phyloP scores from a whole-genome alignment of 1,140 invertebrate species.

The Macrosteles quadrilineatus region DNA sequence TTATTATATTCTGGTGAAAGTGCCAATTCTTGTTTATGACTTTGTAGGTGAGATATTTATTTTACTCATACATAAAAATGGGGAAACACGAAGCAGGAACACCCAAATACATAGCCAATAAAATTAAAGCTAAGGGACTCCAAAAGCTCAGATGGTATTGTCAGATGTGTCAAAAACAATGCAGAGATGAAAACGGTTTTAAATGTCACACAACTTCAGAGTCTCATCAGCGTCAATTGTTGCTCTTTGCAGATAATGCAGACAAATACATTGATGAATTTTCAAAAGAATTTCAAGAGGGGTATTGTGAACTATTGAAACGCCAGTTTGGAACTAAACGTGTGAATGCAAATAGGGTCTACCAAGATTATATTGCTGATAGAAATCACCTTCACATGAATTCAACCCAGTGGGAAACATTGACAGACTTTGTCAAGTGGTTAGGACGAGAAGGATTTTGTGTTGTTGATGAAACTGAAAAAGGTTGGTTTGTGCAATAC shows the following conservation, averaged over 20 bases:
- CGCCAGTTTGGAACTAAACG: slow-evolving; percentile 91
- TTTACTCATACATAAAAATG: too few species aligned
- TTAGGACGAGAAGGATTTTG: slow-evolving; percentile 88
- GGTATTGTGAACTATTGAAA: slow-evolving; percentile 79
- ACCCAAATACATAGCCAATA: slow-evolving; percentile 97
- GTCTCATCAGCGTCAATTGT: slow-evolving; percentile 93
- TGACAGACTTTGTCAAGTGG: slow-evolving; percentile 96
- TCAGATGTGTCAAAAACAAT: slow-evolving; percentile 99
- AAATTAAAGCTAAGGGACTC: slow-evolving; percentile 97
- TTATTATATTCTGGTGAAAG: too few species aligned
- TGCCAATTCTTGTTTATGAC: too few species aligned
- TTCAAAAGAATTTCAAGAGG: slow-evolving; percentile 85
- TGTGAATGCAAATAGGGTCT: slow-evolving; percentile 94
- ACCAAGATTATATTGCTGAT: slow-evolving; percentile 97
- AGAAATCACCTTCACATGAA: slow-evolving; percentile 98
- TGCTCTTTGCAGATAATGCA: slow-evolving; percentile 95
- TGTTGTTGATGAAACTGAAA: slow-evolving; percentile 96
- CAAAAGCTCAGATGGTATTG: slow-evolving; percentile 99
- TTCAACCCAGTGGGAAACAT: slow-evolving; percentile 92
- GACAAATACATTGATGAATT: slow-evolving; percentile 90
- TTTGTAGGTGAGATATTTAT: too few species aligned
- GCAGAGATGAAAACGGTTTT: slow-evolving; percentile 98
- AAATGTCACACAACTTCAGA: slow-evolving; percentile 99
- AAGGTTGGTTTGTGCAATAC: slow-evolving; percentile 97
- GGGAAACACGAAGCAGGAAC: slow-evolving; percentile 89